Conservation (phyloP, 2,888 invertebrate species). For the Acrobasis repandana region DNA sequence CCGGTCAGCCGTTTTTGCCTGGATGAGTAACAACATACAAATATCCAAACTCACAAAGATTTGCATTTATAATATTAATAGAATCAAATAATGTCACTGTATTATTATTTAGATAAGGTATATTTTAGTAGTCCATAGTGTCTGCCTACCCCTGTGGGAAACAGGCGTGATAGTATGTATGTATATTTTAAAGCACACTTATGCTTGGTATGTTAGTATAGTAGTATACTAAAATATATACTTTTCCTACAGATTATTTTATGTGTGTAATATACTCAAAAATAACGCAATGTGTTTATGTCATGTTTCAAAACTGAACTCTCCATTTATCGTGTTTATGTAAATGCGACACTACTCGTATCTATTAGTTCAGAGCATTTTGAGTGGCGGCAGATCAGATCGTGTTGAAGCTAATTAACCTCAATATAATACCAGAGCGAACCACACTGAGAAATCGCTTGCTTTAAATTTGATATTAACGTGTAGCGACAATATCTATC, state of each 20-base stretch:
- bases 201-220: too few relatives aligned
- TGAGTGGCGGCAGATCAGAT: conserved; percentile 17
- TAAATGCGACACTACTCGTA: conserved; percentile 20
- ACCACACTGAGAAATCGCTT: neutral
- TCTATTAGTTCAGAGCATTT: conserved; percentile 18
- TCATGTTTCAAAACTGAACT: conserved; percentile 5
- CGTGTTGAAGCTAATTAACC: conserved; percentile 21
- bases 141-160: too few relatives aligned
- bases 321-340: conserved; percentile 21
- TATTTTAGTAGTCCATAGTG: too few relatives aligned
- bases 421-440: conserved; percentile 15
- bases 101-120: too few relatives aligned
- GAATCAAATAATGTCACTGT: too few relatives aligned
- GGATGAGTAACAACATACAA: too few relatives aligned
- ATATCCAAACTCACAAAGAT: too few relatives aligned
- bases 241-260: neutral
- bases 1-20: too few relatives aligned
- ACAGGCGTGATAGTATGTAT: too few relatives aligned
- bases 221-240: too few relatives aligned
- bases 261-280: neutral
- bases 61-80: too few relatives aligned
- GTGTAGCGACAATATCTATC: neutral
- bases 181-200: too few relatives aligned
- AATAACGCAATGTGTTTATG: conserved; percentile 8
- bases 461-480: neutral